Evolutionary conservation across 2,113 vertebrate genomes (phyloP), one percentile per base, ranked within the genome.

Genomic region (Thryonomys swinderianus): DNA sequence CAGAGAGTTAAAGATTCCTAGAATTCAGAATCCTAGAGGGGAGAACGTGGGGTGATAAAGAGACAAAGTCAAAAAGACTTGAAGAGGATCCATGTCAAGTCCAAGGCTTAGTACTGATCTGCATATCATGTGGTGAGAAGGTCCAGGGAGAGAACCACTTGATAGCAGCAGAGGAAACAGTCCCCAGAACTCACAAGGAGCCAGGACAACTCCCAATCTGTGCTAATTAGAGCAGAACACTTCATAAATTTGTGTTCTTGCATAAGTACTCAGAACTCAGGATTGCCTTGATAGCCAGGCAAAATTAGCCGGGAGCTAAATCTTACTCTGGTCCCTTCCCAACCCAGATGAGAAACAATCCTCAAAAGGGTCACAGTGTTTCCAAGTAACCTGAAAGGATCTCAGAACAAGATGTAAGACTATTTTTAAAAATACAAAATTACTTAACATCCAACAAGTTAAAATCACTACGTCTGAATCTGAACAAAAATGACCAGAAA

Each of bases 341-440:
- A n/a, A 85, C 7, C 51, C 57, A 16, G 17, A 25, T 74, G 17
- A 74, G 73, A 85, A 62, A 5, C 16, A 81, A 85, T 40, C n/a
- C 12, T 59, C 71, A 48, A 94, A 81, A 40, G 17, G 25, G 73
- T 57, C 62, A 74, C 80, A 89, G 57, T 62, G 9, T 55, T 81
- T 48, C 34, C 48, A 90, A 51, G 18, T 64, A 82, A 86, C 6
- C 42, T 59, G 78, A 92, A 4, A 79, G n/a, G 21, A 86, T 73
- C 42, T 73, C 55, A 94, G 10, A 59, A 92, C 21, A 92, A 62
- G 92, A 30, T 37, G 51, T 55, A 59, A 64, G 27, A n/a, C 48
- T 81, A 87, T 48, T 73, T 84, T 59, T 27, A 45, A n/a, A 88
- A 81, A 84, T 59, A 91, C 10, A 91, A 81, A 85, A 37, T 85